These are phyloP conservation scores for Mustela nigripes DNA, from an alignment of 2,113 vertebrate species.

Conservation along the genomic window DNA sequence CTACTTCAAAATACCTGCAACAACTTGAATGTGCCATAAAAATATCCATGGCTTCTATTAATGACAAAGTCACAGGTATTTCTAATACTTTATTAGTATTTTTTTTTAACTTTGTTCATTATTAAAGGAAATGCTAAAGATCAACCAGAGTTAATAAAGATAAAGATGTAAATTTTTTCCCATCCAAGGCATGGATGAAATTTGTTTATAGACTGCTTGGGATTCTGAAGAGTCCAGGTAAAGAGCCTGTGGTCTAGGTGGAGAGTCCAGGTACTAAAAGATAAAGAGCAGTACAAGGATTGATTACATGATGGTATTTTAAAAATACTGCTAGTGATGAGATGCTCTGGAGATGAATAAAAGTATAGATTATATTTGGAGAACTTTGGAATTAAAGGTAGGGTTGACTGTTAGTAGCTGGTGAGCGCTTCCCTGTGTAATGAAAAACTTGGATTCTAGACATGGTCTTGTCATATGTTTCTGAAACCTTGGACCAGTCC, in stretches of 20 bases:
- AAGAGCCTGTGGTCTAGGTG: background rate
- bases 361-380: background rate
- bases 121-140: background rate
- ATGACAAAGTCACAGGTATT: constrained; percentile 29
- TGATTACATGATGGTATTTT: background rate
- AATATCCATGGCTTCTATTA: background rate
- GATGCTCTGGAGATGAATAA: background rate
- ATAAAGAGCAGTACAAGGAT: background rate
- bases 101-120: background rate
- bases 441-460: background rate
- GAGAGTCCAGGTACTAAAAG: background rate
- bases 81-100: background rate
- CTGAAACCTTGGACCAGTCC: background rate
- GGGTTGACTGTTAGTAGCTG: background rate
- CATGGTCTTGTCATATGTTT: background rate
- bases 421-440: background rate
- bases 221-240: background rate
- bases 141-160: background rate
- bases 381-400: constrained; percentile 21
- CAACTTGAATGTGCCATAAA: constrained; percentile 10
- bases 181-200: background rate
- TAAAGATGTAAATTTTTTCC: constrained; percentile 13
- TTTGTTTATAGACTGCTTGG: background rate
- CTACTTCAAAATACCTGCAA: background rate
- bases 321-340: background rate